A percentile compares a stretch with the other conserved stretches of the same genome.
These are phyloP conservation scores for Cybosia mesomella DNA, from an alignment of 2,888 invertebrate genomes.

Conservation along the genomic window DNA sequence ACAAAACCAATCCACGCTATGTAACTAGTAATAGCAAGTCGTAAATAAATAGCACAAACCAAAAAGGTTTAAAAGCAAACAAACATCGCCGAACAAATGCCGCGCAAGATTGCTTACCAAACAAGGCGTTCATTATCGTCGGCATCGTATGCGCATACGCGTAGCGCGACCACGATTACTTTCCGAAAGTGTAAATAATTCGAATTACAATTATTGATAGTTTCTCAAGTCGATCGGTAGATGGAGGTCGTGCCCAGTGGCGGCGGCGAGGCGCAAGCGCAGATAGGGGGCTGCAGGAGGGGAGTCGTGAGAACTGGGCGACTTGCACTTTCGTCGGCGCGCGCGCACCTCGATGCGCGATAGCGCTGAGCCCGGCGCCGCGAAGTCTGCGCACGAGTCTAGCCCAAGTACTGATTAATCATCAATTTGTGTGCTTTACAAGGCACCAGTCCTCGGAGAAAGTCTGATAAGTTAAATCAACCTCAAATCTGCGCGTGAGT, in stretches of 20 bases:
- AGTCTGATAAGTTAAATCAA: slow-evolving; percentile 48
- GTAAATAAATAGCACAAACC: slow-evolving; percentile 13
- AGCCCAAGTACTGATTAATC: slow-evolving; percentile 69
- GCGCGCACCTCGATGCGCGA: slow-evolving; percentile 69
- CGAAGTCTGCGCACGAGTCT: slow-evolving; percentile 75
- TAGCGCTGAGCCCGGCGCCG: slow-evolving; percentile 67
- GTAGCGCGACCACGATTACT: slow-evolving; percentile 61
- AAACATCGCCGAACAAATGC: slow-evolving; percentile 42
- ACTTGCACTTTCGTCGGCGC: slow-evolving; percentile 84
- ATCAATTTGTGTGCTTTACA: slow-evolving; percentile 56
- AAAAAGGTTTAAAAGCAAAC: slow-evolving; percentile 34
- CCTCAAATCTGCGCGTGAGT: slow-evolving; percentile 30
- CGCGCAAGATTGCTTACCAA: slow-evolving; percentile 49
- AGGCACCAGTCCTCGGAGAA: slow-evolving; percentile 55
- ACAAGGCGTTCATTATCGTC: slow-evolving; percentile 63
- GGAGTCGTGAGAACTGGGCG: slow-evolving; percentile 81
- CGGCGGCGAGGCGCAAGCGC: slow-evolving; percentile 36
- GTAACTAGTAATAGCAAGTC: slow-evolving; percentile 1
- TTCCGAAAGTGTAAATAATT: slow-evolving; percentile 77
- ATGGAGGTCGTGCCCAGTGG: slow-evolving; percentile 55
- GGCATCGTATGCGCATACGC: slow-evolving; percentile 64
- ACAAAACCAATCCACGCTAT: not conserved
- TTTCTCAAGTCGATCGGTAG: slow-evolving; percentile 61
- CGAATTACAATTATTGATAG: slow-evolving; percentile 74
- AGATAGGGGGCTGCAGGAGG: slow-evolving; percentile 44